These are phyloP conservation scores for Pogonocherus hispidulus DNA, from an alignment of 2,888 invertebrate species.

Conservation along the genomic window DNA sequence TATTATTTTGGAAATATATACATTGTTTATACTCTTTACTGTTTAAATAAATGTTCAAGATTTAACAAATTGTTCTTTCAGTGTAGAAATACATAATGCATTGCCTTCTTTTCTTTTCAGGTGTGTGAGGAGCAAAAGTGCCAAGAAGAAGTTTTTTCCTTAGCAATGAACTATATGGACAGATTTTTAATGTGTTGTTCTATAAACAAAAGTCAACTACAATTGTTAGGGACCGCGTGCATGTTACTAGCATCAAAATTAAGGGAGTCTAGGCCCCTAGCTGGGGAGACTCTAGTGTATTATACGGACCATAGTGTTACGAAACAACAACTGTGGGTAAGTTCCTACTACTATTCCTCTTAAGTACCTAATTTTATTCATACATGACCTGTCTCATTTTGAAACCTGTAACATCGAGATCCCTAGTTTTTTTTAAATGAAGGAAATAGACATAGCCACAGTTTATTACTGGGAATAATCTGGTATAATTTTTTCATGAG, in stretches of 20 bases:
- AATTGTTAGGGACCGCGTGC: constrained; percentile 92
- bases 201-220: constrained; percentile 88
- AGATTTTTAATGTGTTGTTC: constrained; percentile 89
- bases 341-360: neutral
- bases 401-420: too few species aligned
- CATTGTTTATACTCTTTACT: too few species aligned
- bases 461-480: too few species aligned
- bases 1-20: too few species aligned
- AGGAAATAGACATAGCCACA: too few species aligned
- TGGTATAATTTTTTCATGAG: too few species aligned
- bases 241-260: constrained; percentile 94
- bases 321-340: constrained; percentile 86
- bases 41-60: too few species aligned
- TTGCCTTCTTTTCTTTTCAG: constrained; percentile 71
- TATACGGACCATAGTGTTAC: constrained; percentile 96
- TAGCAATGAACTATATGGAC: constrained; percentile 95
- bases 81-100: too few species aligned
- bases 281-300: constrained; percentile 86
- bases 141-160: constrained; percentile 93
- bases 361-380: too few species aligned
- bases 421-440: too few species aligned
- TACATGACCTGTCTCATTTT: too few species aligned
- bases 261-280: constrained; percentile 86
- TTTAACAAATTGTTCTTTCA: too few species aligned
- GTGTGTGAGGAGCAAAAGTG: constrained; percentile 95